Evolutionary conservation across 1,140 invertebrate genomes (phyloP).

Genomic region (Leucophenga varia): DNA sequence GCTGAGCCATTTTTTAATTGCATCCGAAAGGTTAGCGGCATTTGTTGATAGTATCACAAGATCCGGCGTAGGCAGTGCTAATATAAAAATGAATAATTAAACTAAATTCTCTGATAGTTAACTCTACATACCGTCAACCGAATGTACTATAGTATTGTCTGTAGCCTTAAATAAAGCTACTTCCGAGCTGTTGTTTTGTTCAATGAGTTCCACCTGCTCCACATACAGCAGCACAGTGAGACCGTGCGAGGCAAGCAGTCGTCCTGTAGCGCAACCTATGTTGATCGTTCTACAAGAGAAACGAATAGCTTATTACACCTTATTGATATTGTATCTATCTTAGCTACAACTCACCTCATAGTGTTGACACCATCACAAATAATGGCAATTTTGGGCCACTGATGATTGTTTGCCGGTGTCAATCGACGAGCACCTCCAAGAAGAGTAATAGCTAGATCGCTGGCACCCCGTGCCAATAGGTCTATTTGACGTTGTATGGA

Average conservation of each 20-base stretch:
- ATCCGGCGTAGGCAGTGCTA: slow-evolving; percentile 49
- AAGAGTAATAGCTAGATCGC: slow-evolving; percentile 76
- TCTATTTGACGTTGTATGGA: slow-evolving; percentile 71
- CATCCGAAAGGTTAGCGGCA: slow-evolving; percentile 36
- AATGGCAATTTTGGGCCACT: slow-evolving; percentile 75
- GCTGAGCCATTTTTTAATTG: slow-evolving; percentile 65
- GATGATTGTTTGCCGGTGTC: slow-evolving; percentile 79
- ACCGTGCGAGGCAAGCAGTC: slow-evolving; percentile 81
- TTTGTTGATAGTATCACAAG: slow-evolving; percentile 54
- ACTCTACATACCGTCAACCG: slow-evolving; percentile 38
- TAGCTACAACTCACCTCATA: too few species aligned
- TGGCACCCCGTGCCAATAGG: slow-evolving; percentile 72
- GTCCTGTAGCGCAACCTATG: slow-evolving; percentile 72
- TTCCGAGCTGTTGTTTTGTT: slow-evolving; percentile 55
- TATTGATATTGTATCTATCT: too few species aligned
- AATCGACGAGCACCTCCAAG: slow-evolving; percentile 73
- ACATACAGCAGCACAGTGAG: slow-evolving; percentile 71
- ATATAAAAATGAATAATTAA: background rate
- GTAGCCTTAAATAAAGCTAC: slow-evolving; percentile 53
- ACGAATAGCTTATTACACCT: too few species aligned
- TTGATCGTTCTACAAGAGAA: slow-evolving; percentile 62
- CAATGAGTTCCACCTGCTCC: slow-evolving; percentile 58
- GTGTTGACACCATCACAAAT: slow-evolving; percentile 63
- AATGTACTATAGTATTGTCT: slow-evolving; percentile 41
- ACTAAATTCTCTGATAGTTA: background rate